Base-by-base conservation (phyloP, 2,113 vertebrate species). In the Romanogobio albipinnatus region DNA sequence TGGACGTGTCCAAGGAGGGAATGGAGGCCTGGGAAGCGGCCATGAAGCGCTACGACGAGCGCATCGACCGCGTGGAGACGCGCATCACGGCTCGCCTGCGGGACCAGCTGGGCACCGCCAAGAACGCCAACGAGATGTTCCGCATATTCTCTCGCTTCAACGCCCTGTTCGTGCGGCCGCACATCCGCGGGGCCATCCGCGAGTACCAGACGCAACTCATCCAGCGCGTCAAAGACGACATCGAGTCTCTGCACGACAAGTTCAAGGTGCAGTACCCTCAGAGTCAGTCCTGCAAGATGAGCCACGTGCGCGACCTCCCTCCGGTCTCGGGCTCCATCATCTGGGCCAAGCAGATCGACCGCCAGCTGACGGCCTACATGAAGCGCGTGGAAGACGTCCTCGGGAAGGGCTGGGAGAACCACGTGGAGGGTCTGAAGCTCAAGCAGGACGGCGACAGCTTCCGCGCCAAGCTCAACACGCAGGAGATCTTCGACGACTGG, bases 81-180 rank as follows among this genome's bases (percentile, higher is more conserved):
- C 96, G 98, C 43, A 99, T 99, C 92, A 99, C 98, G 0, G 97
- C 98, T 0, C 97, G 98, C 78, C 95, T 99, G 49, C 94, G 98
- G 0, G 98, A 99, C 87, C 98, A 99, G 89, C 96, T 99, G 0
- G 98, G 98, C 66, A 99, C 98, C 0, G 98, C 98, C 39, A 99
- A 99, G 92, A 99, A 99, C 0, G 98, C 98, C 85, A 99, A 99
- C 0, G 98, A 99, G 90, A 99, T 99, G 98, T 99, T 99, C 88
- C 92, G 98, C 81, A 99, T 99, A 84, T 99, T 99, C 95, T 99
- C 98, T 33, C 94, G 98, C 64, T 99, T 99, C 90, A 99, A 99
- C 0, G 98, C 98, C 0, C 93, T 99, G n/a, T 99, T 99, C 1
- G 98, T 99, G 89, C 94, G 98, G 5, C 98, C 98, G 7, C 98